Base-by-base conservation (phyloP, 35 echinoderm and acorn worm species). In the Chiridota heheva region DNA sequence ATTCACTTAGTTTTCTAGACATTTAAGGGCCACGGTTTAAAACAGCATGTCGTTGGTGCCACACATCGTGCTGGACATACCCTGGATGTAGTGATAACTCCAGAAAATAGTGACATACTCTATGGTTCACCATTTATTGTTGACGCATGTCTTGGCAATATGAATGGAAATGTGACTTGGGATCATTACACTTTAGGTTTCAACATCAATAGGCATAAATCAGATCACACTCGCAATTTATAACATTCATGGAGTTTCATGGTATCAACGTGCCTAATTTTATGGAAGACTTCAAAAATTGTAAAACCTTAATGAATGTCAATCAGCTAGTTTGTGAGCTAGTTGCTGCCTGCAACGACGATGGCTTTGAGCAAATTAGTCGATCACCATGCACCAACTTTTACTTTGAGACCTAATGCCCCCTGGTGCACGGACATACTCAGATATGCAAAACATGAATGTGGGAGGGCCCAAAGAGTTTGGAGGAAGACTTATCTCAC, bases 41-140 rank as follows among this genome's bases (percentile, higher is more conserved):
- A 42, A n/a, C 68, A 72, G 34, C 40, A 45, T 45, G 68, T 72
- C 18, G 29, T 25, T 4, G 68, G 68, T 42, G 37, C 68, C n/a
- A 72, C 68, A 1, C 68, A 72, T 42, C 68, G 68, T 17, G 68
- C 68, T 16, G 68, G 68, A 8, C 68, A 72, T n/a, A 72, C 68
- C 2, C 34, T 72, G 42, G 68, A 72, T n/a, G 68, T 44, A 42
- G 68, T 72, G 1, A 72, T 72, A 16, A 72, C 37, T 38, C 68
- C 8, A 13, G 48, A 53, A 22, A 53, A 10, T 53, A 22, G 22
- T 53, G 48, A 4, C 37, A 72, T 72, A 16, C 38, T 72, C 10
- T 30, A 5, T 36, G 69, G 36, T 25, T n/a, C 69, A 40, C 69
- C 69, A 44, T 42, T 24, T 22, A 72, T 72, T 46, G 69, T 44